Conservation (phyloP, 2,797 vertebrate genomes). For the Eleutherodactylus coqui region DNA sequence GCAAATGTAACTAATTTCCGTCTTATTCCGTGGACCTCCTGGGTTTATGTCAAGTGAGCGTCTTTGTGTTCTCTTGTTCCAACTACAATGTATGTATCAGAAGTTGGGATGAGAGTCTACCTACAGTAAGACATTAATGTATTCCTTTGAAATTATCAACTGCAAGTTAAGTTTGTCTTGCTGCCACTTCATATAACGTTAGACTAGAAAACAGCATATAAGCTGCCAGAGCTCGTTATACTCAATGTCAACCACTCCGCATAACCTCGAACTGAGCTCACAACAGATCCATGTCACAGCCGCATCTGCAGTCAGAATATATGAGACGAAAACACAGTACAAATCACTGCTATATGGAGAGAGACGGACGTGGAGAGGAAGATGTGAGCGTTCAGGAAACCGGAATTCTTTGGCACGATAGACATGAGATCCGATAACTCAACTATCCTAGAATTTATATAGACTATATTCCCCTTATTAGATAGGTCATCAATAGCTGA, state of each 20-base stretch:
- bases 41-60: not conserved
- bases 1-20: not conserved
- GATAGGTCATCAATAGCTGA: too few species aligned
- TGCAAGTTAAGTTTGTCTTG: constrained; percentile 51
- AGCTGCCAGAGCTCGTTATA: constrained; percentile 52
- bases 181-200: constrained; percentile 53
- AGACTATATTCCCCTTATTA: not conserved
- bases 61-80: not conserved
- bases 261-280: constrained; percentile 33
- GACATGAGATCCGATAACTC: constrained; percentile 25
- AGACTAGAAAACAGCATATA: constrained; percentile 28
- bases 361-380: not conserved
- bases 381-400: constrained; percentile 31
- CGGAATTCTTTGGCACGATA: not conserved
- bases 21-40: not conserved
- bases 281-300: constrained; percentile 49
- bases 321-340: constrained; percentile 26
- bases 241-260: constrained; percentile 54
- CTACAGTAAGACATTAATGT: constrained; percentile 48
- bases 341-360: constrained; percentile 24
- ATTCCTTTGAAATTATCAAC: constrained; percentile 52
- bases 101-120: constrained; percentile 30
- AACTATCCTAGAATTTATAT: not conserved
- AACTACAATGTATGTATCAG: constrained; percentile 10
- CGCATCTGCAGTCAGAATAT: constrained; percentile 29